Base-by-base conservation (phyloP, 2,113 vertebrate genomes). In the Deroptyus accipitrinus region DNA sequence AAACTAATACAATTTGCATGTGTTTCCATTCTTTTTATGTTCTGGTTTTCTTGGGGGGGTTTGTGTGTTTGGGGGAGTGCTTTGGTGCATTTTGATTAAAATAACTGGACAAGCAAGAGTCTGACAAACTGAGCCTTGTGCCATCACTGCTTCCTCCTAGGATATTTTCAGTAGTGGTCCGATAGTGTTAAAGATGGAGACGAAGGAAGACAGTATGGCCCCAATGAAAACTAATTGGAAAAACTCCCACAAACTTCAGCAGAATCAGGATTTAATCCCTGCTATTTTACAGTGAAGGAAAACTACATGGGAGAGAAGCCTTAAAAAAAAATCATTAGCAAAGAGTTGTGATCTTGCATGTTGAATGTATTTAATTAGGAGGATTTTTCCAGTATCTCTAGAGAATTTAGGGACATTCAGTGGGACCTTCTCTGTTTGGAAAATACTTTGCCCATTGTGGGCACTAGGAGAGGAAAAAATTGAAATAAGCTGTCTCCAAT, bases 371-470 rank as follows among this genome's bases (percentile, higher is more conserved):
- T 94, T 88, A 87, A 94, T 96, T 96, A 89, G 19, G 77, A 94
- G 49, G 66, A 67, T 80, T 96, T 96, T 96, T 95, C 83, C 96
- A 96, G 81, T 82, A 73, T 88, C 94, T 83, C 89, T 70, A 80
- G 92, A 85, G 95, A 90, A 84, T 85, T 95, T 76, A 66, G 78
- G 88, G 78, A 80, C 74, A 76, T 76, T 91, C 52, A 88, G 74
- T 55, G 77, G 88, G 88, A 96, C 88, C 86, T 95, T 66, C 91
- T 89, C 74, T 95, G 37, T 69, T 91, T 94, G 95, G 88, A 97
- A 96, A 96, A 89, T 94, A 86, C 91, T 90, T 94, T 89, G 92
- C 94, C 95, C 96, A 93, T 96, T 96, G 92, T 96, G 96, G 96
- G 95, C 91, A 94, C 88, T 69, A 79, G 74, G 92, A 94, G 92